Conservation (phyloP, 1,140 invertebrate genomes). For the Saccostrea echinata region DNA sequence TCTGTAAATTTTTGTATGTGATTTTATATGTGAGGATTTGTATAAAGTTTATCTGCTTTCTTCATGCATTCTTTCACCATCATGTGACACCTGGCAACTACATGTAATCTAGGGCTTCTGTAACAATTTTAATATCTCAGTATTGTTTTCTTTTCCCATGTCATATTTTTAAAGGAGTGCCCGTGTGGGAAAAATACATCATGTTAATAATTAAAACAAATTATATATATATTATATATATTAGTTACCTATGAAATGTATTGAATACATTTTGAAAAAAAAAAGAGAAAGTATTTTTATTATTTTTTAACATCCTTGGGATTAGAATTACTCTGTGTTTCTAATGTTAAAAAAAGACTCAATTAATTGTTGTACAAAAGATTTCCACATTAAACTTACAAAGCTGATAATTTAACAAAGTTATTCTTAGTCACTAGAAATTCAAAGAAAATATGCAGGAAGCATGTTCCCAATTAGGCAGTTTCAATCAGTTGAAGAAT, state of each 20-base stretch:
- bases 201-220: slow-evolving; percentile 29
- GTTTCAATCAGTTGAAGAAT: too few relatives aligned
- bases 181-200: not conserved
- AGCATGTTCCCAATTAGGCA: too few relatives aligned
- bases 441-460: too few relatives aligned
- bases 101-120: slow-evolving; percentile 23
- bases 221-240: slow-evolving; percentile 31
- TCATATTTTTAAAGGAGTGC: slow-evolving; percentile 21
- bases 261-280: slow-evolving; percentile 15
- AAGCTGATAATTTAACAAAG: not conserved
- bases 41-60: not conserved
- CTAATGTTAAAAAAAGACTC: not conserved
- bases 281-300: not conserved
- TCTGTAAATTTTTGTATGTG: not conserved
- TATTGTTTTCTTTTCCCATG: not conserved
- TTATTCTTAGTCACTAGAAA: not conserved
- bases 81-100: slow-evolving; percentile 18
- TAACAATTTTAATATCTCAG: not conserved
- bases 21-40: not conserved
- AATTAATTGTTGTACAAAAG: not conserved
- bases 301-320: slow-evolving; percentile 27
- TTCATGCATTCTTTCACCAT: slow-evolving; percentile 3
- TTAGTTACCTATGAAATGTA: slow-evolving; percentile 7
- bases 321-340: not conserved
- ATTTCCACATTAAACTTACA: slow-evolving; percentile 37